phyloP scores from a whole-genome alignment of 2,888 invertebrate species.

The Volucella zonaria region DNA sequence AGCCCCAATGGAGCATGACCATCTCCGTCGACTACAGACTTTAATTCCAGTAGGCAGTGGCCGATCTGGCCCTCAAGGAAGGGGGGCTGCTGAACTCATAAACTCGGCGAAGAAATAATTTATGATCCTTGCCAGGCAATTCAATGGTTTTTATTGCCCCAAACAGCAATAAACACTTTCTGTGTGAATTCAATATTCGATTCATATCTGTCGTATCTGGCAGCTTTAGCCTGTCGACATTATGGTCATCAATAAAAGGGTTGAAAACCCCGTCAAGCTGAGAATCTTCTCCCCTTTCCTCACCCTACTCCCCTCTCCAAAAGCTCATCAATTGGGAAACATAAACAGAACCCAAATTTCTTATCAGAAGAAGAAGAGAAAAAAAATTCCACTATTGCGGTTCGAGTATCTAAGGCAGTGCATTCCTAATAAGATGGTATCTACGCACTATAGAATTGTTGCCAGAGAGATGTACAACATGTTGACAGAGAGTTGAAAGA shows the following conservation, averaged over 20 bases:
- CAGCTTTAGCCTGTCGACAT: no score
- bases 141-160: slow-evolving; percentile 7
- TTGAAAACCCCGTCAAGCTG: slow-evolving; percentile 1
- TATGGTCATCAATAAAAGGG: no score
- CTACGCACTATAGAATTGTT: slow-evolving; percentile 55
- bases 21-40: background rate
- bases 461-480: slow-evolving; percentile 48
- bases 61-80: background rate
- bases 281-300: background rate
- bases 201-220: background rate
- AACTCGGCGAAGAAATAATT: slow-evolving; percentile 17
- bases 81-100: background rate
- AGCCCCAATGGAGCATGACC: background rate
- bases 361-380: slow-evolving; percentile 39
- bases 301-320: background rate
- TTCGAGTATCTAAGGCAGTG: background rate
- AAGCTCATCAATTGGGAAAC: slow-evolving; percentile 21
- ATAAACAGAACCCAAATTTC: slow-evolving; percentile 47
- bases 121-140: slow-evolving; percentile 30
- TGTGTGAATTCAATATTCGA: no score
- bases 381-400: slow-evolving; percentile 8
- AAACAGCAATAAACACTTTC: slow-evolving; percentile 15
- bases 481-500: slow-evolving; percentile 23
- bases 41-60: background rate
- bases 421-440: slow-evolving; percentile 7